phyloP scores from a whole-genome alignment of 2,888 invertebrate species.

The Agelastica alni region DNA sequence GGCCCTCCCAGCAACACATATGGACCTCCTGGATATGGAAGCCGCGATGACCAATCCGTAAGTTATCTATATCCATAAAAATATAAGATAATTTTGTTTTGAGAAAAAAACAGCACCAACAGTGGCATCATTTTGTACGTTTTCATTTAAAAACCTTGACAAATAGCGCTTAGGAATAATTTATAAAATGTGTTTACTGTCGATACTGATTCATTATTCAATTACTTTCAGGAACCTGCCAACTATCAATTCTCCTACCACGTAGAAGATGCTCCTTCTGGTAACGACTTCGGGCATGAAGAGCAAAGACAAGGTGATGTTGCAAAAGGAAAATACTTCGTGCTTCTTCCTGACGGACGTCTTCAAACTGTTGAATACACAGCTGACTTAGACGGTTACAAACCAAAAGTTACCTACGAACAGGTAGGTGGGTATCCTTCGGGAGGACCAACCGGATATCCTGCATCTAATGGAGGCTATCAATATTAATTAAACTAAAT shows the following conservation, averaged over 20 bases:
- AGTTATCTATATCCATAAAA: too few relatives aligned
- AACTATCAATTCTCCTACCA: conserved; percentile 71
- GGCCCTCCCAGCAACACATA: conserved; percentile 38
- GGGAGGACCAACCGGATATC: conserved; percentile 42
- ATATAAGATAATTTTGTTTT: too few relatives aligned
- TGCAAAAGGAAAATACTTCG: conserved; percentile 70
- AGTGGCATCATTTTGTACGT: too few relatives aligned
- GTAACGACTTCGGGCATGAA: conserved; percentile 71
- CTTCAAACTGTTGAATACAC: conserved; percentile 69
- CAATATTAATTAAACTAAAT: conserved; percentile 19
- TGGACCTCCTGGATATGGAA: conserved; percentile 35
- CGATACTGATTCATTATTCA: not conserved
- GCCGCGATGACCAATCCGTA: conserved; percentile 51
- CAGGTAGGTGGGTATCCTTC: conserved; percentile 46
- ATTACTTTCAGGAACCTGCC: conserved; percentile 51
- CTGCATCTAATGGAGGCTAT: conserved; percentile 20
- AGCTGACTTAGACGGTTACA: conserved; percentile 68
- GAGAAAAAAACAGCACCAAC: too few relatives aligned
- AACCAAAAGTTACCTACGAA: conserved; percentile 67
- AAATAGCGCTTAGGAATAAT: too few relatives aligned
- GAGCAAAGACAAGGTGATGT: conserved; percentile 69
- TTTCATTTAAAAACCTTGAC: too few relatives aligned
- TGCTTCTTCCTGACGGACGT: conserved; percentile 69
- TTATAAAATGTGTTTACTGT: too few relatives aligned
- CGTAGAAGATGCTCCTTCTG: conserved; percentile 66